These are phyloP conservation scores for Radopholus similis DNA, from an alignment of 1,140 invertebrate species.

Conservation along the genomic window DNA sequence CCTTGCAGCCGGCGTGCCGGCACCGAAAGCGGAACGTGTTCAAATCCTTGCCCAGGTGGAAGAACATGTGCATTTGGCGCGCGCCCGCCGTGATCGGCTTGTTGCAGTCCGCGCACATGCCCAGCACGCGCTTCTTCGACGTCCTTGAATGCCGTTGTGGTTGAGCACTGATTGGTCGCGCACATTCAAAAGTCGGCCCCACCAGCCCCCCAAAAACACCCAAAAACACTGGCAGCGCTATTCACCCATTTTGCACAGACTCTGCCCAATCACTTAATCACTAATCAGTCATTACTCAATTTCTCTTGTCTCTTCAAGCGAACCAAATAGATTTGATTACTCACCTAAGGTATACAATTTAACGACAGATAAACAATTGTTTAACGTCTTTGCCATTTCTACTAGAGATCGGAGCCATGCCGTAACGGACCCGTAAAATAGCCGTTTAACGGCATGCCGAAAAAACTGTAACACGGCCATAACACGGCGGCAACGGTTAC, in stretches of 20 bases:
- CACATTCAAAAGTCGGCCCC: no score
- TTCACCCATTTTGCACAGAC: neutral
- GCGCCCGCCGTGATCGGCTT: slow-evolving; percentile 59
- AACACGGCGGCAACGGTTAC: no score
- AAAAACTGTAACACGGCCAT: no score
- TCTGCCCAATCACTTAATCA: neutral
- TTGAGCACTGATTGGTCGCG: no score
- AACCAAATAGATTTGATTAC: no score
- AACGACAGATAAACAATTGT: no score
- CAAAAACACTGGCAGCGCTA: neutral
- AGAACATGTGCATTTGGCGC: slow-evolving; percentile 60
- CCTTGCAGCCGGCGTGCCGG: slow-evolving; percentile 43
- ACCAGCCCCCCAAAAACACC: no score
- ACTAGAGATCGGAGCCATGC: no score
- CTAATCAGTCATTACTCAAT: neutral
- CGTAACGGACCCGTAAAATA: no score
- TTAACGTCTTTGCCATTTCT: no score
- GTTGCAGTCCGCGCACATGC: slow-evolving; percentile 48
- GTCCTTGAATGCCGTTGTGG: slow-evolving; percentile 20
- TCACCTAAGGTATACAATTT: no score
- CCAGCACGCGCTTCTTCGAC: slow-evolving; percentile 56
- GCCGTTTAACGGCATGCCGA: no score
- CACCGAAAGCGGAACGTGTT: slow-evolving; percentile 57
- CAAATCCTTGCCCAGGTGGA: slow-evolving; percentile 55
- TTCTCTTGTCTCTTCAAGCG: neutral